Conservation (phyloP, 2,888 invertebrate genomes). For the Parascotia fuliginaria region DNA sequence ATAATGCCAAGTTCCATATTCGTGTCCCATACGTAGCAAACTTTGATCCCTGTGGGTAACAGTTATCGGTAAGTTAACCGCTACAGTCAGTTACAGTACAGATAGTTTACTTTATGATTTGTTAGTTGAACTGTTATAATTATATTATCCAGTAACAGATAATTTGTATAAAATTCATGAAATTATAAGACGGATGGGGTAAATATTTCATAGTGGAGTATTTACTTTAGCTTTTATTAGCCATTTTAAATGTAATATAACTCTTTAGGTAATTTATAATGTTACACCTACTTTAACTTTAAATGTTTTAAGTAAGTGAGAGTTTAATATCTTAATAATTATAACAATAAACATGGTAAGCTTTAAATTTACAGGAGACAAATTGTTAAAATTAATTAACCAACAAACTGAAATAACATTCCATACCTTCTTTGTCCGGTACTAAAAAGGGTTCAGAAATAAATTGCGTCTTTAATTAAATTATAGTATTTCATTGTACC, state of each 20-base stretch:
- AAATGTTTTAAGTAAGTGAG: no score
- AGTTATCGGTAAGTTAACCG: constrained; percentile 37
- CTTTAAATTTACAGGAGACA: no score
- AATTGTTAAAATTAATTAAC: neutral
- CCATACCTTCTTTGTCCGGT: neutral
- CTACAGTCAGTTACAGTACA: constrained; percentile 23
- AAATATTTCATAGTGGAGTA: no score
- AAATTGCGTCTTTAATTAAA: neutral
- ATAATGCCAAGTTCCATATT: constrained; percentile 1
- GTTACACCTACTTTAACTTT: no score
- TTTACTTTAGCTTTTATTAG: no score
- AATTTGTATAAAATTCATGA: no score
- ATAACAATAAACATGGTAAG: no score
- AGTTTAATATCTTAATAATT: no score
- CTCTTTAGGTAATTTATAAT: no score
- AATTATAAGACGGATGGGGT: no score
- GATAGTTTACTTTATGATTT: neutral
- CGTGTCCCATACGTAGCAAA: constrained; percentile 11
- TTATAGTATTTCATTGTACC: neutral
- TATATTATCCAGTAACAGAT: no score
- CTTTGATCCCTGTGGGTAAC: constrained; percentile 25
- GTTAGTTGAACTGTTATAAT: neutral
- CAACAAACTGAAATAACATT: neutral
- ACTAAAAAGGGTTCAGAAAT: neutral
- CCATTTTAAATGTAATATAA: no score